Evolutionary conservation across 1,140 invertebrate species (phyloP), one percentile per base, ranked within the genome.

Genomic region (Drosophila obscura): DNA sequence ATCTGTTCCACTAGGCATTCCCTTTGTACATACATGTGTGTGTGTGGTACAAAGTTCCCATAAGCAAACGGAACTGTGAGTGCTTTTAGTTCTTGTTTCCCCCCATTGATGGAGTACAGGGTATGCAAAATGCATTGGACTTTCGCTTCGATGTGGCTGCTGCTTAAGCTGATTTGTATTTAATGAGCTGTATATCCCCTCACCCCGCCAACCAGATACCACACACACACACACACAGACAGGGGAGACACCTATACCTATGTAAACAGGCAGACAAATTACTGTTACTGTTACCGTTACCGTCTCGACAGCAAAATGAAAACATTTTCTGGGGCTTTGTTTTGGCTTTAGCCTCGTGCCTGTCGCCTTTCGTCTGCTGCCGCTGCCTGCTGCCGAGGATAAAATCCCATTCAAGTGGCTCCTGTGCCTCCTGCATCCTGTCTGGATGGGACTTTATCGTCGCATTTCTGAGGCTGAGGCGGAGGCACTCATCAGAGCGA

Each of bases 81-180:
- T 4, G 4, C 4, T 24, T 4, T 4, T 24, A 4, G 22, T 24
- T 24, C 0, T 24, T n/a, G n/a, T n/a, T n/a, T 19, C 19, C 19
- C 19, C 19, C 19, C 19, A n/a, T n/a, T 1, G 19, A 19, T 26
- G 26, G 26, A 31, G 31, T 31, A 9, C 8, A 31, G 31, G 8
- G 31, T 9, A 31, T 31, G 31, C 31, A 31, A 9, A 8, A 31
- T 39, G n/a, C 11, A 11, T 4, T 13, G 11, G 35, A 11, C 35
- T 4, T 4, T 39, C 35, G 35, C 9, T 39, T 39, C 8, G 31
- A 31, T 31, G 31, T 31, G 61, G 57, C 28, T 61, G 44, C 61
- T 68, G 73, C 55, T 68, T 77, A 89, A 88, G 83, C 83, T 89
- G 83, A 88, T 87, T 87, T 87, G 83, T 68, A 83, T 88, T 88